Evolutionary conservation across 2,888 invertebrate genomes (phyloP).

Genomic region (Eremobia ochroleuca): DNA sequence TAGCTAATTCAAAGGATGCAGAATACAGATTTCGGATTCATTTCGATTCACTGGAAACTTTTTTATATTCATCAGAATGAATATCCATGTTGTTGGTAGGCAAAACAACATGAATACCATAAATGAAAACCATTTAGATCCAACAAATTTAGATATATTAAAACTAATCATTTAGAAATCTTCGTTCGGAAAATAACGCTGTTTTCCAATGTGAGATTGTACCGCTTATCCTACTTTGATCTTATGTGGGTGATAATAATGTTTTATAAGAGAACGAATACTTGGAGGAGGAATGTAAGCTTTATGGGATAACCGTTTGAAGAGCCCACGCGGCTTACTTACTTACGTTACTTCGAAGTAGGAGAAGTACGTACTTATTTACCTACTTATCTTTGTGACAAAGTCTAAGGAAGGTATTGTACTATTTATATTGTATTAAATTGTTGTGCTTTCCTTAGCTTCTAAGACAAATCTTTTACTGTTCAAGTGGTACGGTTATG

Average conservation of each 20-base stretch:
- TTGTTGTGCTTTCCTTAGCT: neutral
- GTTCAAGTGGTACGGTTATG: neutral
- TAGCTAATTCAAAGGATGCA: neutral
- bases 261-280: constrained; percentile 26
- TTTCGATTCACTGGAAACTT: neutral
- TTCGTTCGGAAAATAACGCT: constrained; percentile 20
- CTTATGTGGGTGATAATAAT: constrained; percentile 38
- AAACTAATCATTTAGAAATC: constrained; percentile 28
- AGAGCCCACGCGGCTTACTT: constrained; percentile 15
- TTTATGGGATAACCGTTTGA: constrained; percentile 34
- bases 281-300: constrained; percentile 33
- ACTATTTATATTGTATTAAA: neutral
- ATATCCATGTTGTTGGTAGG: neutral
- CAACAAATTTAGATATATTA: neutral
- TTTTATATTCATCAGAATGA: neutral
- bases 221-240: constrained; percentile 27
- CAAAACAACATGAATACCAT: neutral
- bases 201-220: constrained; percentile 12
- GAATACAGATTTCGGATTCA: neutral
- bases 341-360: too few species aligned
- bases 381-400: neutral
- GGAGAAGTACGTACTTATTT: constrained; percentile 9
- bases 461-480: neutral
- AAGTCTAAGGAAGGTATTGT: neutral
- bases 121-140: neutral